Base-by-base conservation (phyloP, 2,888 invertebrate species). In the Cephus runcator region DNA sequence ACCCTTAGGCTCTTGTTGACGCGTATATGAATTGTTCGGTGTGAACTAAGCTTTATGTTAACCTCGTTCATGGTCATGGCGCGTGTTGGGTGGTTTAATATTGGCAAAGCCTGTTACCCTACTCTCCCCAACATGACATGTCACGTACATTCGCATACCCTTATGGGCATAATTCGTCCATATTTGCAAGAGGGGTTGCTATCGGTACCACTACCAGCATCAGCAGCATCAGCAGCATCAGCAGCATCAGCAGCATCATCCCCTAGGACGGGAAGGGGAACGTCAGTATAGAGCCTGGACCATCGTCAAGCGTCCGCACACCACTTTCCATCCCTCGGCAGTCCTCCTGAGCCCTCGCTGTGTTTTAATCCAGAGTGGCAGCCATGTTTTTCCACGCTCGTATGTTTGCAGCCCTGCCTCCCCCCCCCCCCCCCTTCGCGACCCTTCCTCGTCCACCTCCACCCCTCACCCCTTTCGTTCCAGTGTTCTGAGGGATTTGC, bases 111-210 rank as follows among this genome's bases (percentile, higher is more conserved):
- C 82, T 83, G 81, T 77, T 78, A 80, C 82, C 80, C 80, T 79
- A 79, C 77, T 78, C 83, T 79, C 76, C 79, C 82, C 69, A 12
- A 69, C 30, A 79, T 83, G 81, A 86, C 85, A 85, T 86, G 87
- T 87, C 87, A 87, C 85, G 85, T 84, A 84, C 86, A 86, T 87
- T 86, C 85, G 83, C 84, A 83, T 84, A 85, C 82, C 84, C 87
- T 87, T 87, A 86, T 84, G 83, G 86, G 83, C 86, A 81, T 83
- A 84, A 81, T 83, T 84, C 83, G 81, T 81, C 81, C 81, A 82
- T 84, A 83, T 85, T 84, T 83, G 83, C 84, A 76, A 80, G 82
- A 81, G 80, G 83, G 84, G 81, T 11, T 36, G 73, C 76, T 75
- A 76, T 40, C 79, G 68, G 76, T 69, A 71, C 74, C 69, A 77